Conservation (phyloP, 2,113 vertebrate genomes). For the Euleptes europaea region DNA sequence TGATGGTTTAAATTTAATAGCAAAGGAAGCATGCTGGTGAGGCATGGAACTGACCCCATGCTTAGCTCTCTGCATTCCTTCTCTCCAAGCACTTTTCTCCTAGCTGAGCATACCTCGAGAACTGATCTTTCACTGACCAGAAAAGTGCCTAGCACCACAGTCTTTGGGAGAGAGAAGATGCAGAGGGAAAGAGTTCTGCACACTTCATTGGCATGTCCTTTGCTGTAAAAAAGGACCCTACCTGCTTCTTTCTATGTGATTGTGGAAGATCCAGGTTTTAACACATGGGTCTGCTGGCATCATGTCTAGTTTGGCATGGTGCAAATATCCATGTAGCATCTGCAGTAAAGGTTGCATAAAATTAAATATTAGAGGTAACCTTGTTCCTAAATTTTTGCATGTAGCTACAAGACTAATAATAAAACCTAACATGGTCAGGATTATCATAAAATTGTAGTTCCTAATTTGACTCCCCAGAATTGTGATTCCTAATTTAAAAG, state of each 20-base stretch:
- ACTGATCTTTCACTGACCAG: no score
- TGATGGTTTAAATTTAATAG: no score
- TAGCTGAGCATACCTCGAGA: neutral
- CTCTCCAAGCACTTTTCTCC: neutral
- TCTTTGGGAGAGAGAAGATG: neutral
- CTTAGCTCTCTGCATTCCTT: neutral
- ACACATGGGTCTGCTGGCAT: neutral
- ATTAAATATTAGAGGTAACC: neutral
- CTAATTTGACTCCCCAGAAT: neutral
- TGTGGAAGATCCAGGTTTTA: neutral
- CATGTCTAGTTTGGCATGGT: neutral
- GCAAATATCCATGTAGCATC: neutral
- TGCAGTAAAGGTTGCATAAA: neutral
- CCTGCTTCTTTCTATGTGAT: neutral
- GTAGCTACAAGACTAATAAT: neutral
- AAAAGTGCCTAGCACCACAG: neutral
- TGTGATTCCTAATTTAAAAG: constrained; percentile 8
- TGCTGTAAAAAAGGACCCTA: neutral
- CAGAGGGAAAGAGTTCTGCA: no score
- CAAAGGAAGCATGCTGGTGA: no score
- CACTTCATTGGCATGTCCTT: neutral
- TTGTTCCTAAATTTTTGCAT: constrained; percentile 2
- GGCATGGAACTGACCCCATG: no score
- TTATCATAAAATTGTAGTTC: neutral
- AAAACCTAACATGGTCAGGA: neutral